Percentiles rank a stretch among this genome's conserved stretches.
These are phyloP conservation scores for Beroe forskalii DNA, from an alignment of 37 sponge, comb jelly and placozoan genomes.

Conservation along the genomic window DNA sequence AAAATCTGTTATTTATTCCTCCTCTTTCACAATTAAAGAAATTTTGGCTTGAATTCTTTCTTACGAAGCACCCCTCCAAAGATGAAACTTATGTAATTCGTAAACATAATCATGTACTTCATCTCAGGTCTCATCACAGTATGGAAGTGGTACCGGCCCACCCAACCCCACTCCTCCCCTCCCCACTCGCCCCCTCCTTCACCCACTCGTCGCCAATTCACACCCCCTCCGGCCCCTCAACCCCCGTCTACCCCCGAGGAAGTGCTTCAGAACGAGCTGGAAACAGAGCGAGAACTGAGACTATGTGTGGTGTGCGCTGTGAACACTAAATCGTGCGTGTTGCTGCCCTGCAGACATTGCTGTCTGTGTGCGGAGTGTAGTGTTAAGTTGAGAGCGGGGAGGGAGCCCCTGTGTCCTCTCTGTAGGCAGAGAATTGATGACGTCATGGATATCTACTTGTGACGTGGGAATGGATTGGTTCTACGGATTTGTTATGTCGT, in stretches of 20 bases:
- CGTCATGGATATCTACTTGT: constrained; percentile 60
- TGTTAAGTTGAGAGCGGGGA: not conserved
- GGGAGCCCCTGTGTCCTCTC: constrained; percentile 38
- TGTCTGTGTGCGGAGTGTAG: constrained; percentile 62
- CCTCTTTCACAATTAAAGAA: no score
- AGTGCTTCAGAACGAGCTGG: not conserved
- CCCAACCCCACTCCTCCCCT: constrained; percentile 41
- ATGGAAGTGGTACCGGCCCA: constrained; percentile 60
- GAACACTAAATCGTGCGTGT: constrained; percentile 32
- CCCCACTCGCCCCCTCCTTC: not conserved
- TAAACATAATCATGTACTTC: no score
- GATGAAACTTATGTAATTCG: no score
- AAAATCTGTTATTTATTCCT: no score
- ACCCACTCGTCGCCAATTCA: not conserved
- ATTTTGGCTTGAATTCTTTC: no score
- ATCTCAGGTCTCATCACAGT: constrained; percentile 54
- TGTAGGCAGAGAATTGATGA: not conserved
- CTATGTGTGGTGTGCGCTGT: constrained; percentile 58
- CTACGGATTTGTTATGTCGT: no score
- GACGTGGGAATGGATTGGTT: no score
- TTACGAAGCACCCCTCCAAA: no score
- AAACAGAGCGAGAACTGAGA: constrained; percentile 42
- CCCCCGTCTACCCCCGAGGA: constrained; percentile 20
- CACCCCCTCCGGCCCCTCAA: constrained; percentile 26
- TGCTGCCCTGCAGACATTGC: constrained; percentile 55